These are phyloP conservation scores for Babyrousa celebensis DNA, from an alignment of 2,797 vertebrate genomes.

Conservation along the genomic window DNA sequence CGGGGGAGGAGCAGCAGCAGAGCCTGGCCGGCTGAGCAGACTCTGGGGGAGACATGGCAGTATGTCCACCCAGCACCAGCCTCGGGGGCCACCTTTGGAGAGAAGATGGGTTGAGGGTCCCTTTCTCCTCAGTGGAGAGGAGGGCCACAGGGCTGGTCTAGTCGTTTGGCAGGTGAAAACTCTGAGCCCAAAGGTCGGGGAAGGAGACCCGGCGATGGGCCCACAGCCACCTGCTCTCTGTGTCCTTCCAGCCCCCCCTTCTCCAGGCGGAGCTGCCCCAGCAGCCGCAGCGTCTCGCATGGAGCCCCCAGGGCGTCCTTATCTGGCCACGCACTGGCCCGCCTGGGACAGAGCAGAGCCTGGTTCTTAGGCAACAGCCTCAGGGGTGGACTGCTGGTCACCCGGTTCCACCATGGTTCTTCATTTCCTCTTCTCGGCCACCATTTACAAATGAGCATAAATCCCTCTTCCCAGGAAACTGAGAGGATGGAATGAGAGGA, in stretches of 20 bases:
- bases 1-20: neutral
- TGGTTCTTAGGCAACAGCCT: constrained; percentile 9
- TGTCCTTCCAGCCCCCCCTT: neutral
- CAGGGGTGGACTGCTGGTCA: neutral
- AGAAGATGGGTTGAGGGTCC: neutral
- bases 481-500: neutral
- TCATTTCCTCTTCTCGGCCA: neutral
- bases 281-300: neutral
- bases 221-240: neutral
- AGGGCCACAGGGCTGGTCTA: neutral
- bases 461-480: neutral
- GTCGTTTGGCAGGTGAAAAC: constrained; percentile 17
- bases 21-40: neutral
- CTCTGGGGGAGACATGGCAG: neutral
- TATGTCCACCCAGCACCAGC: neutral
- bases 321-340: neutral
- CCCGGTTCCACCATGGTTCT: neutral
- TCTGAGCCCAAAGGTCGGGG: neutral
- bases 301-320: neutral
- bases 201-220: neutral
- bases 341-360: neutral
- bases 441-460: constrained; percentile 8
- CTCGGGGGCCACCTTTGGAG: neutral
- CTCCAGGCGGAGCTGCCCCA: neutral
- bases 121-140: neutral